Conservation (phyloP, 2,113 vertebrate species). For the Ceyx melanurus region DNA sequence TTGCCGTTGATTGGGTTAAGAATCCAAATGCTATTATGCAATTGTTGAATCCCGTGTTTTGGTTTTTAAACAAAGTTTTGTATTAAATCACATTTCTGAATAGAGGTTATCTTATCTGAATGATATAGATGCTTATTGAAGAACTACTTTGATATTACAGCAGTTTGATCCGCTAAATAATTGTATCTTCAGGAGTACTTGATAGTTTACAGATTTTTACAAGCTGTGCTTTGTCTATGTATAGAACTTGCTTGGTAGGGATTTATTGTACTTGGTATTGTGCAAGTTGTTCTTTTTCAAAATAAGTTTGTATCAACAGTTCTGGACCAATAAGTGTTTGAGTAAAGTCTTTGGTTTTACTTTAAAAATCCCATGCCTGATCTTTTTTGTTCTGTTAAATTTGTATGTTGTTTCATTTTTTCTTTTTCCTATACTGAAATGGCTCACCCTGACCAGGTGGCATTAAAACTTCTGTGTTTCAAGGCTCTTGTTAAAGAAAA, state of each 20-base stretch:
- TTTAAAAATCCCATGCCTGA: not conserved
- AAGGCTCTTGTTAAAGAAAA: not conserved
- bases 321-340: conserved; percentile 10
- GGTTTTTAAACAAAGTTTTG: not conserved
- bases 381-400: not conserved
- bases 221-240: conserved; percentile 22
- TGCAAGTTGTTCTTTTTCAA: not conserved
- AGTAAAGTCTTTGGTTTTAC: conserved; percentile 41
- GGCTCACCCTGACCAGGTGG: not conserved
- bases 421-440: not conserved
- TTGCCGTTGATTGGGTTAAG: not conserved
- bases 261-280: conserved; percentile 34
- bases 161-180: not conserved
- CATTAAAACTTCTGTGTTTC: not conserved
- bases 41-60: not conserved
- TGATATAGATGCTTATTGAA: not conserved
- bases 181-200: not conserved
- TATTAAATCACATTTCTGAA: not conserved
- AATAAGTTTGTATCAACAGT: not conserved
- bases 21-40: not conserved
- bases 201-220: not conserved
- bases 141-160: not conserved
- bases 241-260: conserved; percentile 10
- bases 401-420: not conserved
- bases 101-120: not conserved